Percentiles rank a stretch among this genome's conserved stretches.
These are phyloP conservation scores for Corbicula japonica DNA, from an alignment of 2,888 invertebrate genomes.

Conservation along the genomic window DNA sequence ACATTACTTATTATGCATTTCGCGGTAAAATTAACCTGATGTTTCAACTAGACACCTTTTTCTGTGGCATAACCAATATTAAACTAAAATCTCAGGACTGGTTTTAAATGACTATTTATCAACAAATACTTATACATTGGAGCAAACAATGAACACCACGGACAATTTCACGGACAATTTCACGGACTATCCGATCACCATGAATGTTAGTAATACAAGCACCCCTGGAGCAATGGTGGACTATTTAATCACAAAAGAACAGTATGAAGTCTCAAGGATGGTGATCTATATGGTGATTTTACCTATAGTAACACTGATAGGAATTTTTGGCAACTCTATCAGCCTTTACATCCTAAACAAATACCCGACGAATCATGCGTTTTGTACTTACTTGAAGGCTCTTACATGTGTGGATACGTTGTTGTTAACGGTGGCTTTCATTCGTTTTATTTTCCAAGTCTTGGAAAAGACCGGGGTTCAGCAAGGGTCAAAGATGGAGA, in stretches of 20 bases:
- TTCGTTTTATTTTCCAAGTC: background rate
- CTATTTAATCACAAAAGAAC: background rate
- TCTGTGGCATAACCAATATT: too few species aligned
- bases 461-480: background rate
- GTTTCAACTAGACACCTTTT: too few species aligned
- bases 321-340: constrained; percentile 13
- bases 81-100: too few species aligned
- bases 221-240: too few species aligned
- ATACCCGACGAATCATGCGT: constrained; percentile 13
- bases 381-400: constrained; percentile 12
- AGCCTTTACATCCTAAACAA: constrained; percentile 17
- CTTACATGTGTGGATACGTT: constrained; percentile 11
- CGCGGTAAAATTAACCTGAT: too few species aligned
- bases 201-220: too few species aligned
- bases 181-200: too few species aligned
- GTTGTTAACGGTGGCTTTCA: background rate
- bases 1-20: too few species aligned
- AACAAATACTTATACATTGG: too few species aligned
- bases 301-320: background rate
- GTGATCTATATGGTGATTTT: constrained; percentile 13
- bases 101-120: too few species aligned
- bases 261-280: background rate
- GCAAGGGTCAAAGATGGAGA: background rate
- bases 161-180: too few species aligned
- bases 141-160: too few species aligned